A percentile compares a stretch with the other conserved stretches of the same genome.
These are phyloP conservation scores for Rhynchonycteris naso DNA, from an alignment of 2,797 vertebrate species.

Conservation along the genomic window DNA sequence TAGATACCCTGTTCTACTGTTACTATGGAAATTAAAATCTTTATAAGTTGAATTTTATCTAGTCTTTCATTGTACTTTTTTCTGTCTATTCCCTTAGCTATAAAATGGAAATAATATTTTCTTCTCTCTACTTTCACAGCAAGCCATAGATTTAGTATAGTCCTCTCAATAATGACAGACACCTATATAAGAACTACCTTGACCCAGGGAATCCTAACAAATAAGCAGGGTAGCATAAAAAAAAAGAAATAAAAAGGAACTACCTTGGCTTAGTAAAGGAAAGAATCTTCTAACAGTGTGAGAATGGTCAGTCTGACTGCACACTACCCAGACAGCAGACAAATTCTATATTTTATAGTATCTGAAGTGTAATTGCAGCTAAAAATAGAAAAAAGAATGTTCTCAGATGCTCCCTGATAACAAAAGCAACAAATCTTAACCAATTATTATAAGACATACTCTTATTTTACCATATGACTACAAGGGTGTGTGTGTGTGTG, in stretches of 20 bases:
- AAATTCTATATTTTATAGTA: background rate
- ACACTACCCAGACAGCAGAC: background rate
- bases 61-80: background rate
- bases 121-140: background rate
- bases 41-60: background rate
- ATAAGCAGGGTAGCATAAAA: too few species aligned
- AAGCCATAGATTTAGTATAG: background rate
- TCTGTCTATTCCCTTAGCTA: background rate
- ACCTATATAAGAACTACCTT: background rate
- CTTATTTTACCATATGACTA: background rate
- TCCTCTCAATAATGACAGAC: background rate
- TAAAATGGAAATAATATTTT: slow-evolving; percentile 57
- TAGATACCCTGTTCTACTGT: slow-evolving; percentile 11
- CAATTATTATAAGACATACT: background rate
- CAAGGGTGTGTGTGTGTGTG: too few species aligned
- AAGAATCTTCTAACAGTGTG: background rate
- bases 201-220: background rate
- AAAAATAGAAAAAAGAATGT: slow-evolving; percentile 13
- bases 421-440: slow-evolving; percentile 32
- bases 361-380: background rate
- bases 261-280: background rate
- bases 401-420: background rate
- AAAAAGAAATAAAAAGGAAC: background rate
- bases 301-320: background rate
- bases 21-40: slow-evolving; percentile 18